A percentile compares a stretch with the other conserved stretches of the same genome.
These are phyloP conservation scores for Pelecanus crispus DNA, from an alignment of 2,113 vertebrate species.

Conservation along the genomic window DNA sequence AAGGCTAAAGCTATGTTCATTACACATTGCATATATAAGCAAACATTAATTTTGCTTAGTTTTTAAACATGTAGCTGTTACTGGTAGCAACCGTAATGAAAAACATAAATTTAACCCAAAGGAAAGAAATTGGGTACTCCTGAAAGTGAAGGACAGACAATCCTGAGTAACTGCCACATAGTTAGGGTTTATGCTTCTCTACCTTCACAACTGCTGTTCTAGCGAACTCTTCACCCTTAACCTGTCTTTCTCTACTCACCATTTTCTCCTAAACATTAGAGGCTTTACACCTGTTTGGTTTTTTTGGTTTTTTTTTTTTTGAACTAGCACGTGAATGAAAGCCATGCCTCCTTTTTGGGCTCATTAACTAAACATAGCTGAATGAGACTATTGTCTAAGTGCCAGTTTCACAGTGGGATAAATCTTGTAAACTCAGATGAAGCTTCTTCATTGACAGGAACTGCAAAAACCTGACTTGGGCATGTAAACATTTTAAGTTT, in stretches of 20 bases:
- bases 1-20: neutral
- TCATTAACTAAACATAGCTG: neutral
- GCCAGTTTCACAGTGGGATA: slow-evolving; percentile 7
- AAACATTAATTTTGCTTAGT: neutral
- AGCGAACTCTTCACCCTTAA: neutral
- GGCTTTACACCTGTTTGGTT: neutral
- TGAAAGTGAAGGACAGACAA: neutral
- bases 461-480: neutral
- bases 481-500: slow-evolving; percentile 23
- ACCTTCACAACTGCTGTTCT: neutral
- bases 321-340: neutral
- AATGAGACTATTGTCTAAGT: neutral
- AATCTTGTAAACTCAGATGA: slow-evolving; percentile 14
- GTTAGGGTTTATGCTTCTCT: neutral
- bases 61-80: neutral
- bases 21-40: neutral
- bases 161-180: too few relatives aligned
- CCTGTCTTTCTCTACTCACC: neutral
- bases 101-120: neutral
- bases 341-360: neutral
- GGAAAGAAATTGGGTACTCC: neutral
- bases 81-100: neutral
- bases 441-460: slow-evolving; percentile 12
- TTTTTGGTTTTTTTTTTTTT: too few relatives aligned
- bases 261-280: neutral